These are phyloP conservation scores for Takifugu flavidus DNA, from an alignment of 2,113 vertebrate species.

Conservation along the genomic window DNA sequence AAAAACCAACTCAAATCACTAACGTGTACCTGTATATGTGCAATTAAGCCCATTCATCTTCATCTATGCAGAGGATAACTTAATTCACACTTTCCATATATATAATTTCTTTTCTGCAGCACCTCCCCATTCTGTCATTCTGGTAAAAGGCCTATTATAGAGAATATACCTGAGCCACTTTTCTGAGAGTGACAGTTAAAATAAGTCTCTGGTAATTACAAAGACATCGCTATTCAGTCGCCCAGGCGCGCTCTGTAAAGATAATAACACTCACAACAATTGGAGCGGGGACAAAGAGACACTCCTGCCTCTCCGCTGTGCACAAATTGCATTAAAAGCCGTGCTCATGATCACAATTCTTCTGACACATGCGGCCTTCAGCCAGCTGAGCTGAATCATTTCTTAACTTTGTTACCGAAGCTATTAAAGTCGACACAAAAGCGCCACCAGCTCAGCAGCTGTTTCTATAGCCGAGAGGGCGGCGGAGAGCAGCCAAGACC, in stretches of 20 bases:
- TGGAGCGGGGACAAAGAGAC: conserved; percentile 13
- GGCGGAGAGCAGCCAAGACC: conserved; percentile 15
- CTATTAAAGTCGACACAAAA: conserved; percentile 46
- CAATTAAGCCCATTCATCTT: no score
- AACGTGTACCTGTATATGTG: no score
- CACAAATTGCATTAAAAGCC: conserved; percentile 29
- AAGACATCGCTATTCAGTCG: conserved; percentile 29
- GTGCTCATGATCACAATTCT: conserved; percentile 28
- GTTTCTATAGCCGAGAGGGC: conserved; percentile 29
- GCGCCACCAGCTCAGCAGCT: conserved; percentile 27
- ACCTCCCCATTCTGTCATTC: neutral
- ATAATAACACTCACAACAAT: conserved; percentile 35
- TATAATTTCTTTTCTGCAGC: neutral
- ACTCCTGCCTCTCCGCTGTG: neutral
- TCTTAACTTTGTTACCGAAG: conserved; percentile 55
- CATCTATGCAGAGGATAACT: no score
- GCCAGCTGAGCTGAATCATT: conserved; percentile 44
- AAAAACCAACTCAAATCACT: no score
- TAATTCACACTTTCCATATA: neutral
- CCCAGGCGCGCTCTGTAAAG: conserved; percentile 14
- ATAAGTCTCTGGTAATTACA: conserved; percentile 25
- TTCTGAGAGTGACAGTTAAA: conserved; percentile 17
- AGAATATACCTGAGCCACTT: conserved; percentile 17
- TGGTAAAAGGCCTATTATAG: conserved; percentile 9
- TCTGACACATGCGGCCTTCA: conserved; percentile 34